These are phyloP conservation scores for Delichon dasypus DNA, from an alignment of 2,797 vertebrate species.

Conservation along the genomic window DNA sequence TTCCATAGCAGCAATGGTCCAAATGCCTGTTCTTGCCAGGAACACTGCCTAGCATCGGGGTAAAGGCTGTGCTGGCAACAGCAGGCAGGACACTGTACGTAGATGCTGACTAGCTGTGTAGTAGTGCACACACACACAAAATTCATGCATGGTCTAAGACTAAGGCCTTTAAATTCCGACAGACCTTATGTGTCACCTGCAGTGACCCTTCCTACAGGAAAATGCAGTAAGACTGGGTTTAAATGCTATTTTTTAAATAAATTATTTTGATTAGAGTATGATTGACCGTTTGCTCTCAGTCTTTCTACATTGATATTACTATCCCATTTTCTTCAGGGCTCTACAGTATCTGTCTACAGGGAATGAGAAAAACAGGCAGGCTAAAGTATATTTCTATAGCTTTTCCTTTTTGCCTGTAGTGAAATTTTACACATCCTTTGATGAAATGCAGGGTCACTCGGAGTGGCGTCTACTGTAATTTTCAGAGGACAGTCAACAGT, in stretches of 20 bases:
- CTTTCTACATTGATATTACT: not conserved
- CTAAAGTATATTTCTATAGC: not conserved
- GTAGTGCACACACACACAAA: not conserved
- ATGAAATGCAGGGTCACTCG: not conserved
- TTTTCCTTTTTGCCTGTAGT: not conserved
- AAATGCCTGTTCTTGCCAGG: not conserved
- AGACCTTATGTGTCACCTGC: not conserved
- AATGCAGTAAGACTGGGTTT: not conserved
- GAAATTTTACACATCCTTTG: not conserved
- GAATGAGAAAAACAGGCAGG: not conserved
- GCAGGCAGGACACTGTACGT: not conserved
- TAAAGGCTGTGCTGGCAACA: not conserved
- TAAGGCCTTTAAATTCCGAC: not conserved
- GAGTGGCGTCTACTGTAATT: not conserved
- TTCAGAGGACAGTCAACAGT: not conserved
- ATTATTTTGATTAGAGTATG: not conserved
- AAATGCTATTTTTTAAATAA: not conserved
- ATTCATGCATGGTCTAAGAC: not conserved
- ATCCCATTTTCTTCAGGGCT: accelerated
- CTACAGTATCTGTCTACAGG: not conserved
- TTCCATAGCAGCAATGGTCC: not conserved
- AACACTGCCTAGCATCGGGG: not conserved
- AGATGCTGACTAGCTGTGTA: not conserved
- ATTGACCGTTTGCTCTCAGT: not conserved
- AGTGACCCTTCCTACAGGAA: not conserved